phyloP scores from a whole-genome alignment of 2,888 invertebrate species.

The Auanema freiburgensis region DNA sequence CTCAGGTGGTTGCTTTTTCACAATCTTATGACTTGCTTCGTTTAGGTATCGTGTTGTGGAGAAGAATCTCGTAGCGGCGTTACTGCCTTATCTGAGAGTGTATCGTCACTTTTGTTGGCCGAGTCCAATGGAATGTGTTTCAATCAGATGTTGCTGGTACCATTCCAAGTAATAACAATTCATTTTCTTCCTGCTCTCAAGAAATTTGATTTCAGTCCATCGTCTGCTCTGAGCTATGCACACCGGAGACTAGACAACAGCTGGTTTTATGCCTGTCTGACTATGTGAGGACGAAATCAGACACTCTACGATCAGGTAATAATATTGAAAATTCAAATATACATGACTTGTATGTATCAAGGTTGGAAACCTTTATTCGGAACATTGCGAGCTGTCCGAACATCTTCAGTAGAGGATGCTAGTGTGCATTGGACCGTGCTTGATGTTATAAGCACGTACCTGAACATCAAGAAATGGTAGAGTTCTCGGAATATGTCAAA shows the following conservation, averaged over 20 bases:
- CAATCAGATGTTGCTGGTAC: constrained; percentile 50
- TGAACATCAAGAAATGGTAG: constrained; percentile 89
- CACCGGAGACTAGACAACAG: constrained; percentile 86
- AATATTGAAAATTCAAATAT: no score
- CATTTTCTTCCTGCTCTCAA: not conserved
- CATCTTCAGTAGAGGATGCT: constrained; percentile 40
- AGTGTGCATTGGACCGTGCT: constrained; percentile 66
- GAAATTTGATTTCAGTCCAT: constrained; percentile 76
- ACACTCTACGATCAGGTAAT: constrained; percentile 37
- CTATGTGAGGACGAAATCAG: constrained; percentile 83
- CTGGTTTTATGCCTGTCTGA: constrained; percentile 93
- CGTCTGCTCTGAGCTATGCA: constrained; percentile 87
- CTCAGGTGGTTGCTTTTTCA: no score
- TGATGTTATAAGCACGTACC: constrained; percentile 90
- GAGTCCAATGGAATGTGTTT: constrained; percentile 45
- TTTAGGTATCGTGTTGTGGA: constrained; percentile 24
- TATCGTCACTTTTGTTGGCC: constrained; percentile 29
- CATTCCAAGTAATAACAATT: constrained; percentile 39
- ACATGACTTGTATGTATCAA: no score
- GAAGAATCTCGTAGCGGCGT: constrained; percentile 39
- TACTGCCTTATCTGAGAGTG: constrained; percentile 38
- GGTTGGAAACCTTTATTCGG: constrained; percentile 96
- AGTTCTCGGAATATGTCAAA: not conserved
- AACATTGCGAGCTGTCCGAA: constrained; percentile 81
- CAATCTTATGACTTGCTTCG: no score